Conservation (phyloP, 2,797 vertebrate species). For the Myoxocephalus aenaeus region DNA sequence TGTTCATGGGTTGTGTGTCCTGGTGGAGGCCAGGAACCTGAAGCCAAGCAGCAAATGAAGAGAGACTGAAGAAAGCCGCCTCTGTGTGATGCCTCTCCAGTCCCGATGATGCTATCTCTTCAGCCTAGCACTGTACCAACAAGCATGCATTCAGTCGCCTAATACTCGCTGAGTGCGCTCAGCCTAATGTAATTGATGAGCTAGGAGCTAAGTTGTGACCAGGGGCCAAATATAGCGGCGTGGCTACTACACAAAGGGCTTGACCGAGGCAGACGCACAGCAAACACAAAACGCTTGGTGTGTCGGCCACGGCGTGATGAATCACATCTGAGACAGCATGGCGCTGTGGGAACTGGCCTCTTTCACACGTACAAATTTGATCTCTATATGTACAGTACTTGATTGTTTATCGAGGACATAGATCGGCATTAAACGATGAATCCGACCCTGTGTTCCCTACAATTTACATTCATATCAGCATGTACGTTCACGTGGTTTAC, state of each 20-base stretch:
- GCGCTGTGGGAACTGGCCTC: slow-evolving; percentile 52
- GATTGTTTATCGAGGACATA: not conserved
- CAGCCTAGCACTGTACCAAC: slow-evolving; percentile 8
- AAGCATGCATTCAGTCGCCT: slow-evolving; percentile 10
- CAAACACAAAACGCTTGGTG: slow-evolving; percentile 34
- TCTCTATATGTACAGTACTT: slow-evolving; percentile 4
- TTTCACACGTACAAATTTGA: slow-evolving; percentile 24
- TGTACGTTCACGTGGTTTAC: not conserved
- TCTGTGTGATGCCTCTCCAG: slow-evolving; percentile 35
- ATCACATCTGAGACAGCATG: slow-evolving; percentile 46
- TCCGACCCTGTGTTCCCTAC: not conserved
- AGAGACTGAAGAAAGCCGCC: slow-evolving; percentile 41
- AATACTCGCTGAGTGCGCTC: slow-evolving; percentile 22
- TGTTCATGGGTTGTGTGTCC: slow-evolving; percentile 74
- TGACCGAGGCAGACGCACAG: slow-evolving; percentile 23
- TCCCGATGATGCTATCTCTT: slow-evolving; percentile 34
- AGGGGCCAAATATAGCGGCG: slow-evolving; percentile 55
- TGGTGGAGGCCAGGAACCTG: slow-evolving; percentile 48
- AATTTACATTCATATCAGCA: not conserved
- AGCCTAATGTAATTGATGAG: slow-evolving; percentile 43
- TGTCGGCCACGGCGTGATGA: slow-evolving; percentile 34
- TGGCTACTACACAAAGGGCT: slow-evolving; percentile 40
- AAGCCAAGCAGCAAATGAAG: slow-evolving; percentile 34
- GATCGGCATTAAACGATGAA: not conserved
- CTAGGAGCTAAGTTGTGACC: slow-evolving; percentile 41